phyloP scores from a whole-genome alignment of 2,113 vertebrate species.

The Vireo altiloquus region DNA sequence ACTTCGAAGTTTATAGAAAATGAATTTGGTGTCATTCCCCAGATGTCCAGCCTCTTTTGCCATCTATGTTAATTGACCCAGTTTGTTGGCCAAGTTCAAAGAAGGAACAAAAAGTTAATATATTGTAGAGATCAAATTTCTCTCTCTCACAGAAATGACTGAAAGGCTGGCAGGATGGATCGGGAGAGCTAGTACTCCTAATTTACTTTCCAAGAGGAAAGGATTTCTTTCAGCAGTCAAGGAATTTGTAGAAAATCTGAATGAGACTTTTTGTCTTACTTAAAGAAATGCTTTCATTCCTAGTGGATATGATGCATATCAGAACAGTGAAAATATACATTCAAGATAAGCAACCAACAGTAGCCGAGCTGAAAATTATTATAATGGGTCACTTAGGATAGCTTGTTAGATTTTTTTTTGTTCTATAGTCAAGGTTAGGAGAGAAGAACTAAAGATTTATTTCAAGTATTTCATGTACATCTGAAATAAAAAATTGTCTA shows the following conservation, averaged over 20 bases:
- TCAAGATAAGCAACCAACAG: not conserved
- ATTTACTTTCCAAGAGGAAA: not conserved
- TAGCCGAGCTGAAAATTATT: slow-evolving; percentile 19
- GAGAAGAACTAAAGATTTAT: slow-evolving; percentile 9
- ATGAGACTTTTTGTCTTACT: not conserved
- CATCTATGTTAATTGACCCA: slow-evolving; percentile 41
- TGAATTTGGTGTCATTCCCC: slow-evolving; percentile 45
- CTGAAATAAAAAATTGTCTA: not conserved
- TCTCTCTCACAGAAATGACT: not conserved
- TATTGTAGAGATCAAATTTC: not conserved
- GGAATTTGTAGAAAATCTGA: not conserved
- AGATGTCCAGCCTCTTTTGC: slow-evolving; percentile 41
- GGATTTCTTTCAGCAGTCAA: not conserved
- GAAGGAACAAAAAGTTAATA: not conserved
- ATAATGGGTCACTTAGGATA: not conserved
- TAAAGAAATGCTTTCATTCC: not conserved
- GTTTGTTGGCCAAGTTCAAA: not conserved
- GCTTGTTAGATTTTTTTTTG: not conserved
- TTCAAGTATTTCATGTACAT: not conserved
- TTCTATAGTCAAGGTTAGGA: slow-evolving; percentile 2
- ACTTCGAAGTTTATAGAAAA: slow-evolving; percentile 38
- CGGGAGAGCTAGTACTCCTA: not conserved
- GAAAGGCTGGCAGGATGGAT: not conserved
- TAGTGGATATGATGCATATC: not conserved
- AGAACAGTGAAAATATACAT: not conserved